Evolutionary conservation across 2,797 vertebrate species (phyloP).

Genomic region (Hapalemur alaotrensis): DNA sequence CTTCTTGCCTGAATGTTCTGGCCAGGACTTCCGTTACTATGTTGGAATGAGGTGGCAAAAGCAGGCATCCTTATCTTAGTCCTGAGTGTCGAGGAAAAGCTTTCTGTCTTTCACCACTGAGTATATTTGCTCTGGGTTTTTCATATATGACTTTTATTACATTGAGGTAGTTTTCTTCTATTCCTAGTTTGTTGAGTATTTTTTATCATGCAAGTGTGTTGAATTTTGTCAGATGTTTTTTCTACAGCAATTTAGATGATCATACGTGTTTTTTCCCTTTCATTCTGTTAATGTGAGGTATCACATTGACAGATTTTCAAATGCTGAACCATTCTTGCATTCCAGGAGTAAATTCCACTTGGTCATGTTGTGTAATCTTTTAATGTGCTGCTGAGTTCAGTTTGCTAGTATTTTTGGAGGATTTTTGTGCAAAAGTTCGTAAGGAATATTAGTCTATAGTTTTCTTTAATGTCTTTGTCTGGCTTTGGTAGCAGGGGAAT

Average conservation of each 20-base stretch:
- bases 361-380: not conserved
- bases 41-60: not conserved
- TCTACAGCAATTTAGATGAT: not conserved
- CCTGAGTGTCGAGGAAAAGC: not conserved
- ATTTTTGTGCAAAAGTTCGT: not conserved
- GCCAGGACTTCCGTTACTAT: not conserved
- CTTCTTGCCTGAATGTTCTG: not conserved
- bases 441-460: not conserved
- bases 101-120: not conserved
- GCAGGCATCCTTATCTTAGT: not conserved
- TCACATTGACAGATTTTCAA: not conserved
- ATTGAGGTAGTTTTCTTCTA: no score
- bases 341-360: not conserved
- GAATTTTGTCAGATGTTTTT: not conserved
- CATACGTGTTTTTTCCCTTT: not conserved
- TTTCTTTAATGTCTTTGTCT: not conserved
- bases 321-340: not conserved
- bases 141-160: not conserved
- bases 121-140: not conserved
- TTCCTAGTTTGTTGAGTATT: not conserved
- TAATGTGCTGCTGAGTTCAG: not conserved
- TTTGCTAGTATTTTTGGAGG: not conserved
- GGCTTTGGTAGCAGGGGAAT: not conserved
- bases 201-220: not conserved
- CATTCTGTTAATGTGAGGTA: not conserved